Evolutionary conservation across 1,140 invertebrate genomes (phyloP).

Genomic region (Drosophila setifemur): DNA sequence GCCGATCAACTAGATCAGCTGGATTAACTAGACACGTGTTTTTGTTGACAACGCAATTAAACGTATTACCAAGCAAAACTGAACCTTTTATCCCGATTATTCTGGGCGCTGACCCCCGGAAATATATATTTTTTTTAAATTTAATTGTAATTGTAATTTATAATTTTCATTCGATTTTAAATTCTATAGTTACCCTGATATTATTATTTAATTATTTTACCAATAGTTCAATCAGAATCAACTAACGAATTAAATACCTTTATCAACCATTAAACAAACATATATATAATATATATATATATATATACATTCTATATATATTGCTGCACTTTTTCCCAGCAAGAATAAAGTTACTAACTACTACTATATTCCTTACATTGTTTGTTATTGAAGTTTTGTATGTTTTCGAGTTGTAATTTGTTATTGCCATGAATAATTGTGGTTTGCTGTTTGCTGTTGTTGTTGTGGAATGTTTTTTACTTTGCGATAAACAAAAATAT

Average conservation of each 20-base stretch:
- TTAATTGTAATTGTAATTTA: no score
- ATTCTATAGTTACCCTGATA: no score
- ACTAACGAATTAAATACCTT: no score
- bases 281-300: no score
- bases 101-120: neutral
- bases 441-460: slow-evolving; percentile 2
- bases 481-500: slow-evolving; percentile 55
- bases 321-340: no score
- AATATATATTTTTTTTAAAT: neutral
- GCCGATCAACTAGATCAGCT: slow-evolving; percentile 1
- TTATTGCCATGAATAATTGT: neutral
- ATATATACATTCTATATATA: no score
- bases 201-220: no score
- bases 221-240: no score
- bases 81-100: neutral
- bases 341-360: neutral
- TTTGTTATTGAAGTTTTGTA: neutral
- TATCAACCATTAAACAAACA: no score
- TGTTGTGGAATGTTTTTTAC: slow-evolving; percentile 6
- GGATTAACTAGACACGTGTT: neutral
- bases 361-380: neutral
- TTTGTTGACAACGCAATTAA: slow-evolving; percentile 11
- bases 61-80: neutral
- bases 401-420: neutral
- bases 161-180: no score